These are phyloP conservation scores for Phodopus roborovskii DNA, from an alignment of 2,113 vertebrate genomes.

Conservation along the genomic window DNA sequence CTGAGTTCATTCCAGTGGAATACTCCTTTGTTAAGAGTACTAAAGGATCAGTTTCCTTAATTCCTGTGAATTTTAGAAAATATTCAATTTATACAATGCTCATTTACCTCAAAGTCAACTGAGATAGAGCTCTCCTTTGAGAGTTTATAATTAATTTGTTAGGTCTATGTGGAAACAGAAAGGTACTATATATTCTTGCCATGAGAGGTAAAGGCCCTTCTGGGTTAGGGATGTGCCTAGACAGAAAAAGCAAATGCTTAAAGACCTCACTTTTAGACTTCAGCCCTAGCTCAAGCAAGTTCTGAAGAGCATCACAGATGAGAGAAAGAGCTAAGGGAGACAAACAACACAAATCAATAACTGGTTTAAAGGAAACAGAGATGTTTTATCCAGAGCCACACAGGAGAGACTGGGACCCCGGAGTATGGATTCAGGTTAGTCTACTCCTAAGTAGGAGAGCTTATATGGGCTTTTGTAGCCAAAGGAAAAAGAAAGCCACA, in stretches of 20 bases:
- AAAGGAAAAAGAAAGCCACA: neutral
- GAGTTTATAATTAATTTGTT: neutral
- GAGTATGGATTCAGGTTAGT: neutral
- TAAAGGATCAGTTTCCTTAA: neutral
- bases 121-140: neutral
- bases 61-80: slow-evolving; percentile 40
- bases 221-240: neutral
- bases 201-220: neutral
- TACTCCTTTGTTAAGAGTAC: neutral
- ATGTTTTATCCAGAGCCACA: neutral
- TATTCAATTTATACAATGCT: neutral
- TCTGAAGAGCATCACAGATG: neutral
- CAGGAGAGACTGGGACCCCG: neutral
- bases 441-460: neutral
- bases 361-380: neutral
- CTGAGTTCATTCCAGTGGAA: neutral
- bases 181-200: neutral
- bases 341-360: neutral
- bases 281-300: neutral
- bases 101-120: slow-evolving; percentile 22
- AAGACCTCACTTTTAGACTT: neutral
- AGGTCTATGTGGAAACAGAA: neutral
- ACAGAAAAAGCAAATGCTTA: neutral
- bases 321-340: neutral
- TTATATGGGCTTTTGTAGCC: neutral